Evolutionary conservation across 2,113 vertebrate species (phyloP).

Genomic region (Sinosuthora webbiana): DNA sequence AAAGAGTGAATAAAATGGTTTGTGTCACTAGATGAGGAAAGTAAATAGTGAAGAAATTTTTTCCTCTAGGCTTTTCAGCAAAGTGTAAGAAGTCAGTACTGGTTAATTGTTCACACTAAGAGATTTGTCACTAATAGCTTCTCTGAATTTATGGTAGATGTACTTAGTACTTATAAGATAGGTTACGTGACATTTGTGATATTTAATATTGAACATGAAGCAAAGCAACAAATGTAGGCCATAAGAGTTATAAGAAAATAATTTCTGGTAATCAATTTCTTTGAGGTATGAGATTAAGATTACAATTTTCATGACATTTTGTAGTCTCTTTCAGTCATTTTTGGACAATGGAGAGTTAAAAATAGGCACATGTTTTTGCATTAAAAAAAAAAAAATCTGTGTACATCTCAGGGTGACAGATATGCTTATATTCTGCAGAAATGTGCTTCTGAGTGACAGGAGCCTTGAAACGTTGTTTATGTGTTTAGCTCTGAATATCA

Average conservation of each 20-base stretch:
- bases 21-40: not conserved
- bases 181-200: not conserved
- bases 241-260: not conserved
- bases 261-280: not conserved
- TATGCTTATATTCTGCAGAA: conserved; percentile 60
- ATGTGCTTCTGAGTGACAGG: conserved; percentile 53
- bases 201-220: not conserved
- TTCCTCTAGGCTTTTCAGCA: not conserved
- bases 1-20: not conserved
- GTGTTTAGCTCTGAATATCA: conserved; percentile 61
- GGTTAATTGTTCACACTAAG: not conserved
- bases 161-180: not conserved
- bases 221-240: not conserved
- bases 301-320: conserved; percentile 37
- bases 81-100: not conserved
- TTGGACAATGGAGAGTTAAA: conserved; percentile 52
- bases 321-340: not conserved
- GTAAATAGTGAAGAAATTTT: not conserved
- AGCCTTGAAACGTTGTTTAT: conserved; percentile 63
- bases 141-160: not conserved
- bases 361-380: not conserved
- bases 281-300: conserved; percentile 22
- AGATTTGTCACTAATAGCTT: not conserved
- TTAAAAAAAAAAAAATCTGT: not conserved
- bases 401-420: conserved; percentile 55